Conservation (phyloP, 1,140 invertebrate genomes). For the Drosophila pruinosa region DNA sequence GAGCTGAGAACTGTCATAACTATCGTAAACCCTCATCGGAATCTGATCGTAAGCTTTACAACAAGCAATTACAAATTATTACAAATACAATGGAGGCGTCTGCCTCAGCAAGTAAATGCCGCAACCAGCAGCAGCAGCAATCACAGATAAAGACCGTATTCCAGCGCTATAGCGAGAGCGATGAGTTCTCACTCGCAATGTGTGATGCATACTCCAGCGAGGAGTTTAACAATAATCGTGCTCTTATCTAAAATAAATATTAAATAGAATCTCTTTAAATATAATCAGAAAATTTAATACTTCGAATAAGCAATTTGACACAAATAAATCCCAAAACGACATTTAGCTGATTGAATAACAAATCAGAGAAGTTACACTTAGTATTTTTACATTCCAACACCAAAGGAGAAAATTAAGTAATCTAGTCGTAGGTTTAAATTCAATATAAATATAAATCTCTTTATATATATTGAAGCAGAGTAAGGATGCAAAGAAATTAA, state of each 20-base stretch:
- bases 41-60: conserved; percentile 69
- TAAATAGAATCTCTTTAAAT: conserved; percentile 3
- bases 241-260: conserved; percentile 26
- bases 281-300: conserved; percentile 16
- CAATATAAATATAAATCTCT: conserved; percentile 8
- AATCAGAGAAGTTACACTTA: conserved; percentile 7
- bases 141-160: conserved; percentile 45
- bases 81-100: conserved; percentile 63
- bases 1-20: conserved; percentile 27
- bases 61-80: conserved; percentile 79
- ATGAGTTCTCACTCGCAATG: conserved; percentile 43
- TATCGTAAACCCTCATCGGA: conserved; percentile 54
- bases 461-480: conserved; percentile 3
- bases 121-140: not conserved
- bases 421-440: conserved; percentile 53
- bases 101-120: conserved; percentile 11
- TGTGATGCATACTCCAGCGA: conserved; percentile 31
- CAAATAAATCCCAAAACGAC: not conserved
- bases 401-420: conserved; percentile 20
- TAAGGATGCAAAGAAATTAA: conserved; percentile 17
- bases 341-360: not conserved
- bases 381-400: conserved; percentile 15
- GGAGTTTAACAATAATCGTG: conserved; percentile 59
- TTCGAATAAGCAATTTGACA: conserved; percentile 5
- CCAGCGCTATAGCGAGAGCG: conserved; percentile 64